Evolutionary conservation across 2,888 invertebrate genomes (phyloP).

Genomic region (Meghimatium bilineatum): DNA sequence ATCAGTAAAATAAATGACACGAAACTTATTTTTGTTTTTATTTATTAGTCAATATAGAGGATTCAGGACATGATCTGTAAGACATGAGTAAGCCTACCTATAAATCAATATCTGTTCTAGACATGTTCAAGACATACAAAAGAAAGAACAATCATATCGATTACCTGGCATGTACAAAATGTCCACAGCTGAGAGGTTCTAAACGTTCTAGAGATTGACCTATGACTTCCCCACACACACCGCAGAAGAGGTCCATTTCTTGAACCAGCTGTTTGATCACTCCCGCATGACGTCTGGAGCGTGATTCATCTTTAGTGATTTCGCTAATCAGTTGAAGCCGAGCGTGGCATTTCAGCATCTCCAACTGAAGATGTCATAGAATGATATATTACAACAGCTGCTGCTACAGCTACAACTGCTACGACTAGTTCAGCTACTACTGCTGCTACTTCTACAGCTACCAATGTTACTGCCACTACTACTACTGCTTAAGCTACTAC

Average conservation of each 20-base stretch:
- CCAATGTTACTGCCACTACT: too few relatives aligned
- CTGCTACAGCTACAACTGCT: too few relatives aligned
- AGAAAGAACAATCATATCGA: too few relatives aligned
- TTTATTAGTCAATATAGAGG: too few relatives aligned
- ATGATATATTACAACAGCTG: too few relatives aligned
- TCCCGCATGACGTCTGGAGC: constrained; percentile 84
- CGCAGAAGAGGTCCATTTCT: constrained; percentile 88
- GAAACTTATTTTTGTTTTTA: too few relatives aligned
- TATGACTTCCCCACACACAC: constrained; percentile 86
- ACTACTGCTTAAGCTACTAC: too few relatives aligned
- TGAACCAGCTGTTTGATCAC: constrained; percentile 79
- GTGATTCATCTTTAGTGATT: constrained; percentile 88
- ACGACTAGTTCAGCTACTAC: not conserved
- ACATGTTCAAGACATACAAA: too few relatives aligned
- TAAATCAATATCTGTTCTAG: too few relatives aligned
- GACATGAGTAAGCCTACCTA: too few relatives aligned
- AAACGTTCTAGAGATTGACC: constrained; percentile 84
- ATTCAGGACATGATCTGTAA: too few relatives aligned
- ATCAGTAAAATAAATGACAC: too few relatives aligned
- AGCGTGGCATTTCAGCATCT: constrained; percentile 80
- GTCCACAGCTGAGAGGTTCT: constrained; percentile 90
- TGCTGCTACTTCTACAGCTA: not conserved
- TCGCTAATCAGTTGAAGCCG: constrained; percentile 89
- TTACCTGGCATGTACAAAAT: constrained; percentile 84
- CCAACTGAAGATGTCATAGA: constrained; percentile 72